These are phyloP conservation scores for Taxidea taxus DNA, from an alignment of 2,113 vertebrate species.

Conservation along the genomic window DNA sequence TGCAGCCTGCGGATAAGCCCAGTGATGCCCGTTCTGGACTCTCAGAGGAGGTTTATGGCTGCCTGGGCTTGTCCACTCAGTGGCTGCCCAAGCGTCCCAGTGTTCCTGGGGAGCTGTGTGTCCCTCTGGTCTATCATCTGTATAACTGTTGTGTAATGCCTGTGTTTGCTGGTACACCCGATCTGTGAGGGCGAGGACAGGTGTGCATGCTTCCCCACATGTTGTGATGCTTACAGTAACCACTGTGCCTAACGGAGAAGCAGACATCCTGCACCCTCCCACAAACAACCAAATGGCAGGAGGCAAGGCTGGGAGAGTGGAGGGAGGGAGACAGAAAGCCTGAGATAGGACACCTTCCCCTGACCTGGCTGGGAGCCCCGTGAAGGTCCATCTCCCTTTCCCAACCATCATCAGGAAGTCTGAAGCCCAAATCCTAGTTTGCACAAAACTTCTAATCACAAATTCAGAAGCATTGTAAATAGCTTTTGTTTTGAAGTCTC, in stretches of 20 bases:
- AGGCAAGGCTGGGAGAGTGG: not conserved
- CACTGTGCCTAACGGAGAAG: not conserved
- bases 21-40: not conserved
- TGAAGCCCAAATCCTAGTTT: not conserved
- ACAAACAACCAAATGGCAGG: too few relatives aligned
- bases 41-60: accelerated
- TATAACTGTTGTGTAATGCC: accelerated
- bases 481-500: not conserved
- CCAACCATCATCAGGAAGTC: not conserved
- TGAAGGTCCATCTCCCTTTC: not conserved
- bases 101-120: not conserved
- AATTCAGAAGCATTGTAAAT: not conserved
- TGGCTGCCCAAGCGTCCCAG: too few relatives aligned
- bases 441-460: not conserved
- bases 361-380: not conserved
- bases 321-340: not conserved
- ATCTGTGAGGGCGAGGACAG: not conserved
- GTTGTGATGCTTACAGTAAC: not conserved
- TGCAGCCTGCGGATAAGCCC: accelerated
- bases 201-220: not conserved
- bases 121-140: not conserved
- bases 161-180: not conserved
- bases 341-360: too few relatives aligned
- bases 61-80: accelerated
- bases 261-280: not conserved